Evolutionary conservation across 2,113 vertebrate species (phyloP).

Genomic region (Bothrops jararaca): DNA sequence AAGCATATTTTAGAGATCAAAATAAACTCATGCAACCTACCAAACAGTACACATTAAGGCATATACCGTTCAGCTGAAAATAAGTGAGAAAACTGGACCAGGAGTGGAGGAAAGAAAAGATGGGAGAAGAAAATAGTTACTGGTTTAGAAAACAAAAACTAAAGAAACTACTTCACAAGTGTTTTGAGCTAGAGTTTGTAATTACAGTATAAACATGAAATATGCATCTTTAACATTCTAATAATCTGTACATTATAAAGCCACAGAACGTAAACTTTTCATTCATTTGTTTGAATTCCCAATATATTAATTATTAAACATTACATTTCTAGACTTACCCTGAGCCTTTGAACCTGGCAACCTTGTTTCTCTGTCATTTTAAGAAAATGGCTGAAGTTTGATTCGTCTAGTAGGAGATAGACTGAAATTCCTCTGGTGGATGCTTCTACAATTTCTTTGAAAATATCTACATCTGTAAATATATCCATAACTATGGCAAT

Average conservation of each 20-base stretch:
- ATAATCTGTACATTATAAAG: background rate
- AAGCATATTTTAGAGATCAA: background rate
- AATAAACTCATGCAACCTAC: background rate
- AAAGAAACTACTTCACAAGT: background rate
- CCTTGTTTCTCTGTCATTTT: constrained; percentile 88
- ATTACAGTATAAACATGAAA: background rate
- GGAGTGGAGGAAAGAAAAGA: background rate
- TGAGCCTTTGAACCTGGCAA: constrained; percentile 87
- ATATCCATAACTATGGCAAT: constrained; percentile 92
- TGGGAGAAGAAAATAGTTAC: background rate
- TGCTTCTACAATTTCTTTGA: constrained; percentile 90
- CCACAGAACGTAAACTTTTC: background rate
- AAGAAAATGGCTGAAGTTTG: constrained; percentile 83
- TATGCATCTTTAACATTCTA: background rate
- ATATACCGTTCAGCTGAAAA: background rate
- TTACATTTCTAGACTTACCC: constrained; percentile 72
- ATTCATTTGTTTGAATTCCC: background rate
- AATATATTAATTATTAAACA: background rate
- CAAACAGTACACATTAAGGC: background rate
- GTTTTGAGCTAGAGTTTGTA: background rate
- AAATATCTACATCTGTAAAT: constrained; percentile 95
- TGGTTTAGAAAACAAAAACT: background rate
- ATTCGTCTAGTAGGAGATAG: constrained; percentile 88
- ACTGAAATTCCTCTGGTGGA: constrained; percentile 84
- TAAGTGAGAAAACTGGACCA: background rate